Evolutionary conservation across 2,888 invertebrate genomes (phyloP).

Genomic region (Idaea aversata): DNA sequence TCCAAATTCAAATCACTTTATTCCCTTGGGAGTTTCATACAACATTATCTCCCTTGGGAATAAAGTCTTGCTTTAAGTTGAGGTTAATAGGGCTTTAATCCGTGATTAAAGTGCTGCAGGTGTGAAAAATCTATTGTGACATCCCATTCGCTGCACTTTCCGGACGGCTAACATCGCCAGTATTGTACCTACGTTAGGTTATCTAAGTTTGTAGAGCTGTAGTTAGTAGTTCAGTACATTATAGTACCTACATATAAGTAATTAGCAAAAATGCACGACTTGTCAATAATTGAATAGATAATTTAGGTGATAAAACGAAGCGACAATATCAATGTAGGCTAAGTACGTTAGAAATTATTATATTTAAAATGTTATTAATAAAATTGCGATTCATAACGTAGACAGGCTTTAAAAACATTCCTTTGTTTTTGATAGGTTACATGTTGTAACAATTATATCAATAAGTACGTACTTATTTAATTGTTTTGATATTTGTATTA

Average conservation of each 20-base stretch:
- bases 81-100: too few relatives aligned
- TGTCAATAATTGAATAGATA: slow-evolving; percentile 37
- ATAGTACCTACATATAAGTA: background rate
- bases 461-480: background rate
- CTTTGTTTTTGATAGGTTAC: background rate
- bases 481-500: background rate
- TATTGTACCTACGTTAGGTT: background rate
- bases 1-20: too few relatives aligned
- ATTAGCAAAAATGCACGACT: slow-evolving; percentile 18
- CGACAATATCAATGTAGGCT: slow-evolving; percentile 75
- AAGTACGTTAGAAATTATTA: slow-evolving; percentile 46
- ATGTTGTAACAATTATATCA: background rate
- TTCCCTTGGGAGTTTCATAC: too few relatives aligned
- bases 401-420: background rate
- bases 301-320: slow-evolving; percentile 65
- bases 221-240: slow-evolving; percentile 29
- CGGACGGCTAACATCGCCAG: too few relatives aligned
- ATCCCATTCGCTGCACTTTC: too few relatives aligned
- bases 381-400: background rate
- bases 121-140: too few relatives aligned
- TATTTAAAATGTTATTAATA: background rate
- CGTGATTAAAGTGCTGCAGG: too few relatives aligned
- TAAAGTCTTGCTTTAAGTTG: too few relatives aligned
- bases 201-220: slow-evolving; percentile 24
- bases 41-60: too few relatives aligned